Percentiles rank a stretch among this genome's conserved stretches.
phyloP scores from a whole-genome alignment of 2,888 invertebrate genomes.

The Allophyes oxyacanthae region DNA sequence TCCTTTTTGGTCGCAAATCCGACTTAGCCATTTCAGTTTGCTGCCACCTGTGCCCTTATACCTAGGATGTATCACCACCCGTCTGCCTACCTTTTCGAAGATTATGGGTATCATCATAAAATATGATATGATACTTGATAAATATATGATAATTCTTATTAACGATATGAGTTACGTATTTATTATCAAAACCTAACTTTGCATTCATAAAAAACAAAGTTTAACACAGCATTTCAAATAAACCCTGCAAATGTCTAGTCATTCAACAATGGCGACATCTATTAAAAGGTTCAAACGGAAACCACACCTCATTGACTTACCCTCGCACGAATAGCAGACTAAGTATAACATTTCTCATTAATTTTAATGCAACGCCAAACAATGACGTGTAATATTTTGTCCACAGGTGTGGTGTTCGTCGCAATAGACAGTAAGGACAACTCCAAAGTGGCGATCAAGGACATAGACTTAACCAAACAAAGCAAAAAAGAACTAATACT shows the following conservation, averaged over 20 bases:
- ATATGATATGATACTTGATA: no score
- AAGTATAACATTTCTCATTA: conserved; percentile 38
- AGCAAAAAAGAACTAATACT: conserved; percentile 98
- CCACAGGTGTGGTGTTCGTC: conserved; percentile 95
- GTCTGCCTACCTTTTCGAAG: no score
- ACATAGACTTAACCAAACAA: conserved; percentile 98
- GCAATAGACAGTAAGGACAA: conserved; percentile 93
- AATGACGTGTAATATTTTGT: conserved; percentile 29
- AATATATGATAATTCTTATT: no score
- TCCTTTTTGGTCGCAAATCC: no score
- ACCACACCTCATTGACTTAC: conserved; percentile 33
- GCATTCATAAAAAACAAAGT: no score
- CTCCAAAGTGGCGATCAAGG: conserved; percentile 97
- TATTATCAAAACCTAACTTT: no score
- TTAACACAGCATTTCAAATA: no score
- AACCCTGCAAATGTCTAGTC: neutral
- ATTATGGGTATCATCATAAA: no score
- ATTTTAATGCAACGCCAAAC: conserved; percentile 33
- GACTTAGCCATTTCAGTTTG: no score
- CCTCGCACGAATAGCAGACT: conserved; percentile 23
- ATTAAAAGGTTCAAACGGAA: conserved; percentile 11
- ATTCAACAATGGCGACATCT: neutral
- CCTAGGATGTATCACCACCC: no score
- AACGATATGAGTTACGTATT: no score
- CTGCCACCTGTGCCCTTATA: no score